Percentiles rank a stretch among this genome's conserved stretches.
phyloP scores from a whole-genome alignment of 1,140 invertebrate genomes.

The Drosophila chauvacae region DNA sequence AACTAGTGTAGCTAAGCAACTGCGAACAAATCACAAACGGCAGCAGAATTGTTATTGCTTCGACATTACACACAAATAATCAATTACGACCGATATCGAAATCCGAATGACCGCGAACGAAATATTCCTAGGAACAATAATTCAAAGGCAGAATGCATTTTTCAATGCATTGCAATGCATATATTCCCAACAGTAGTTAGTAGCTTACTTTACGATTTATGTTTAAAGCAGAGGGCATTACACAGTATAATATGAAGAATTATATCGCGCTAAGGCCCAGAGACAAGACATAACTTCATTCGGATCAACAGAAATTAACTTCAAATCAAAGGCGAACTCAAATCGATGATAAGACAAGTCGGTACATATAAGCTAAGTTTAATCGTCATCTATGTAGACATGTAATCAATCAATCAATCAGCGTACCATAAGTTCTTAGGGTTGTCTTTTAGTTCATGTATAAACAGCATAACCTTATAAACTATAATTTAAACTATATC shows the following conservation, averaged over 20 bases:
- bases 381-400: constrained; percentile 45
- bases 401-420: constrained; percentile 38
- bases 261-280: constrained; percentile 26
- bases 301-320: constrained; percentile 32
- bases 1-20: constrained; percentile 60
- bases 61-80: constrained; percentile 22
- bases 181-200: constrained; percentile 65
- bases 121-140: constrained; percentile 65
- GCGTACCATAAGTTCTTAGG: constrained; percentile 42
- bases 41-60: constrained; percentile 44
- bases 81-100: constrained; percentile 19
- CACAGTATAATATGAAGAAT: constrained; percentile 25
- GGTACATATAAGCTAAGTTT: constrained; percentile 42
- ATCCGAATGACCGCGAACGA: constrained; percentile 44
- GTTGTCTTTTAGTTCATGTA: constrained; percentile 53
- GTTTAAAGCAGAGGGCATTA: constrained; percentile 51
- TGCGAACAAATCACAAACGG: constrained; percentile 60
- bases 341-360: constrained; percentile 68
- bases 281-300: constrained; percentile 41
- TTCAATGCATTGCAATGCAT: constrained; percentile 30
- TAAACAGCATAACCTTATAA: constrained; percentile 37
- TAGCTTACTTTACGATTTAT: constrained; percentile 34
- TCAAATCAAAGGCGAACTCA: constrained; percentile 31
- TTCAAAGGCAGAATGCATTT: constrained; percentile 59
- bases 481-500: constrained; percentile 40